These are phyloP conservation scores for Bolinopsis microptera DNA, from an alignment of 37 sponge, comb jelly and placozoan species.

Conservation along the genomic window DNA sequence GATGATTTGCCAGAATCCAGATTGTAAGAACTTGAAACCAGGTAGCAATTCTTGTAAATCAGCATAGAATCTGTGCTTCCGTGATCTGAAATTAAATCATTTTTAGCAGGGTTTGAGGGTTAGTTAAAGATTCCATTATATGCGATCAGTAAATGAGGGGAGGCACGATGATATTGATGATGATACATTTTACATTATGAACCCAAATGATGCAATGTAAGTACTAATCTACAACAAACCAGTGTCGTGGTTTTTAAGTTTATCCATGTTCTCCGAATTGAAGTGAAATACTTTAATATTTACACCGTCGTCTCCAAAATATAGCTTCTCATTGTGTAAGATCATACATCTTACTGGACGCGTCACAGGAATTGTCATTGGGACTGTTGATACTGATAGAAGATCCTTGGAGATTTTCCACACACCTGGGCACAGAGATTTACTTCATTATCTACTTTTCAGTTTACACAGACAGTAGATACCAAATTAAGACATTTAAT, in stretches of 20 bases:
- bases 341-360: neutral
- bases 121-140: too few species aligned
- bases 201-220: too few species aligned
- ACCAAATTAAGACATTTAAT: too few species aligned
- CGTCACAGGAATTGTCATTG: neutral
- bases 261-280: neutral
- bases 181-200: too few species aligned
- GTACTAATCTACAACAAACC: too few species aligned
- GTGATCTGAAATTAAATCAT: neutral
- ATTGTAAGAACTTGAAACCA: conserved; percentile 34
- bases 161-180: too few species aligned
- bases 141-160: too few species aligned
- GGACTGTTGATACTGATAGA: neutral
- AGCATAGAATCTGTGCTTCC: conserved; percentile 12
- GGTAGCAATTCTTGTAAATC: neutral
- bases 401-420: neutral
- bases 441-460: too few species aligned
- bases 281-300: neutral
- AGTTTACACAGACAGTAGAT: too few species aligned
- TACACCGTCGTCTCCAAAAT: conserved; percentile 40
- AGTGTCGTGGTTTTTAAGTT: conserved; percentile 4
- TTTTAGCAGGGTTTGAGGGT: too few species aligned
- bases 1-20: conserved; percentile 2
- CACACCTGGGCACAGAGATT: too few species aligned
- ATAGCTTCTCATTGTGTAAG: neutral